Conservation (phyloP, 2,888 invertebrate species). For the Andrena bicolor region DNA sequence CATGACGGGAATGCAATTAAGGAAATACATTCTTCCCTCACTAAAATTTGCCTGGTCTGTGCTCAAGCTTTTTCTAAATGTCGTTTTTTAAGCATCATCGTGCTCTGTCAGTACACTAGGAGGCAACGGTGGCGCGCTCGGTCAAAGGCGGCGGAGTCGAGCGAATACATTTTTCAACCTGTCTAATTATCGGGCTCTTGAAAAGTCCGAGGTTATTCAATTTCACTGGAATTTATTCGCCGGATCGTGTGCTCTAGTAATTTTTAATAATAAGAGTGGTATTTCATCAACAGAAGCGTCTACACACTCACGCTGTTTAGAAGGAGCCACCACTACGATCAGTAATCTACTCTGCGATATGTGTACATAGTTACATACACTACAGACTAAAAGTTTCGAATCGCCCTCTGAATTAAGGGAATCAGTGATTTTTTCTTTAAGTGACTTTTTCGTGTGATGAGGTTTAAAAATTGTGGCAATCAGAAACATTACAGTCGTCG, state of each 20-base stretch:
- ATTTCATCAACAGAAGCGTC: constrained; percentile 33
- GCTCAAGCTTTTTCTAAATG: constrained; percentile 34
- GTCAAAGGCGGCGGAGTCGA: constrained; percentile 44
- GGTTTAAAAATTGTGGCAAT: no score
- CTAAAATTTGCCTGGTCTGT: constrained; percentile 1
- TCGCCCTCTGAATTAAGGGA: no score
- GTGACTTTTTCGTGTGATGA: no score
- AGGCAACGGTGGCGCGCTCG: constrained; percentile 14
- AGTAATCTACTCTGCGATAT: background rate
- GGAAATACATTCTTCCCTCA: constrained; percentile 3
- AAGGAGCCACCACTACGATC: background rate
- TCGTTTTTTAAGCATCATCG: constrained; percentile 51
- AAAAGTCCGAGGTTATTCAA: constrained; percentile 66
- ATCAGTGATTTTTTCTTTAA: no score
- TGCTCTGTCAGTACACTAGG: constrained; percentile 25
- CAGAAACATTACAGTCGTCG: no score
- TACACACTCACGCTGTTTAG: background rate
- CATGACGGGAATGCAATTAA: constrained; percentile 23
- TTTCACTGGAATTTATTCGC: constrained; percentile 68
- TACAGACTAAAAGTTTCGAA: no score
- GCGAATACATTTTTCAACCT: constrained; percentile 71
- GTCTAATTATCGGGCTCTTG: constrained; percentile 70
- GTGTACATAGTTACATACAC: background rate
- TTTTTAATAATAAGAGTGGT: constrained; percentile 66
- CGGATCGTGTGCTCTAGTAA: constrained; percentile 60